Base-by-base conservation (phyloP, 2,797 vertebrate genomes). In the Aplochiton taeniatus region DNA sequence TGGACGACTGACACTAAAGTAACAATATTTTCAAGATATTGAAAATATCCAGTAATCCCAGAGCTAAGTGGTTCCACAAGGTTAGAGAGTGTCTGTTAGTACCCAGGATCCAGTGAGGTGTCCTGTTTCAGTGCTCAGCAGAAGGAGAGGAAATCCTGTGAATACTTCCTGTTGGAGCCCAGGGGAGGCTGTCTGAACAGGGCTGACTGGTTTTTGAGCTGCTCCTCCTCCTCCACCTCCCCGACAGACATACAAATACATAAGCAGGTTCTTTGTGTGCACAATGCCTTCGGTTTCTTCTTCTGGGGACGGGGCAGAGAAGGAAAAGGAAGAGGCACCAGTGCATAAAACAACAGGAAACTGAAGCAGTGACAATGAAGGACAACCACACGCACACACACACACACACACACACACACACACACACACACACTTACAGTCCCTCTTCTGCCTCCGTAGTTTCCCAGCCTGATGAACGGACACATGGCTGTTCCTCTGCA, bases 391-490 rank as follows among this genome's bases (percentile, higher is more conserved):
- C n/a, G n/a, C 45, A 78, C 82, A 84, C 74, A 80, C 49, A 77
- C 68, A 66, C 62, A 74, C 74, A 70, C 78, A 47, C 58, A 64
- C 79, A 65, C 45, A 78, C 82, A 84, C 74, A 80, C 45, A 78
- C 82, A 84, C 74, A 80, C 49, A 77, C 68, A 66, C 62, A 74
- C 74, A 70, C 78, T 50, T 58, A 64, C 79, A 65, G 58, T 74
- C 62, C 72, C 77, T 67, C 54, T 9, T 87, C 81, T 90, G 84
- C 88, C 77, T 85, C 87, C 76, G 13, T 93, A 98, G 96, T 98
- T 98, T 87, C 96, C 96, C 80, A 96, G 92, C 82, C 92, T 98
- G 90, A 94, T 98, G 63, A 98, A 96, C 46, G 92, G 95, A 81
- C 96, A 97, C 89, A 94, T 98, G 87, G 95, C 95, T 52, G 87